A percentile compares a stretch with the other conserved stretches of the same genome.
Evolutionary conservation across 2,888 invertebrate genomes (phyloP).

Genomic region (Argyra leucocephala): DNA sequence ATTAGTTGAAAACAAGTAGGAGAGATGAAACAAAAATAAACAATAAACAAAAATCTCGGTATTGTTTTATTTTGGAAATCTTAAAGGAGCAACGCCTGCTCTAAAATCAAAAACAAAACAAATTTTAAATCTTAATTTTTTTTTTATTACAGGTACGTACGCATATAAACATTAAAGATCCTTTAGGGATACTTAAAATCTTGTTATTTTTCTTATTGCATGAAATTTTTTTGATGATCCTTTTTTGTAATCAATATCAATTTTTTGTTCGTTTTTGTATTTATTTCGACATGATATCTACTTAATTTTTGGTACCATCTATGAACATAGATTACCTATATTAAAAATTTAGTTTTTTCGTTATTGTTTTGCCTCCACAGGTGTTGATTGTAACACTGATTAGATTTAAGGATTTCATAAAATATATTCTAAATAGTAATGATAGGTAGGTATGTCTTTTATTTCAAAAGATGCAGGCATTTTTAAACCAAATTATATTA

Average conservation of each 20-base stretch:
- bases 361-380: conserved; percentile 5
- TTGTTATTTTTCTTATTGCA: not conserved
- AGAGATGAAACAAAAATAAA: not conserved
- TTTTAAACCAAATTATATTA: too few relatives aligned
- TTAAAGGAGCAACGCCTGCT: not conserved
- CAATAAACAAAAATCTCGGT: not conserved
- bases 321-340: too few relatives aligned
- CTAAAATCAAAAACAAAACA: not conserved
- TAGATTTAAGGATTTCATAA: not conserved
- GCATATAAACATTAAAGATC: not conserved
- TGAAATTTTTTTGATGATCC: not conserved
- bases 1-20: too few relatives aligned
- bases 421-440: too few relatives aligned
- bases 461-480: too few relatives aligned
- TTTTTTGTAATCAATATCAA: not conserved
- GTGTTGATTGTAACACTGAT: conserved; percentile 10
- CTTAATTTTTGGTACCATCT: too few relatives aligned
- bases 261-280: not conserved
- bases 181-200: not conserved
- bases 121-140: too few relatives aligned
- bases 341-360: not conserved
- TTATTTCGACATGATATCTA: not conserved
- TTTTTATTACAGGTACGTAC: not conserved
- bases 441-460: too few relatives aligned
- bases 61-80: not conserved